Conservation (phyloP, 2,797 vertebrate species). For the Myotis findleyi region DNA sequence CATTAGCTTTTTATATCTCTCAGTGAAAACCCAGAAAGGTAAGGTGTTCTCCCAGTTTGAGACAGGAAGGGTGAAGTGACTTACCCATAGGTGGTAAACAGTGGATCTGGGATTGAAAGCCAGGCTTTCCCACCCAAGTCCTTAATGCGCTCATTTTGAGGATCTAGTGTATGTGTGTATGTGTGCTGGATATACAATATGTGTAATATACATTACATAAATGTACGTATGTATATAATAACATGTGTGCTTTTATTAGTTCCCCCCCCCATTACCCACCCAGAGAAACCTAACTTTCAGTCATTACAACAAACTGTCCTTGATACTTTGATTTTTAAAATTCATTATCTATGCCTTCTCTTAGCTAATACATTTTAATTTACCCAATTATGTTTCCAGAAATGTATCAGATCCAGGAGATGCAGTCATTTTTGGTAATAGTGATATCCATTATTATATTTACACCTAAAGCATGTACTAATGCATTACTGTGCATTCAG, state of each 20-base stretch:
- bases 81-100: not conserved
- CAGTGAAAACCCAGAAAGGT: not conserved
- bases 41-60: not conserved
- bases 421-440: not conserved
- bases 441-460: not conserved
- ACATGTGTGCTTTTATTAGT: not conserved
- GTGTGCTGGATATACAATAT: not conserved
- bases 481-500: not conserved
- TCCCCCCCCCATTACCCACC: no score
- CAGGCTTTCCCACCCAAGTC: not conserved
- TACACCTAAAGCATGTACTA: not conserved
- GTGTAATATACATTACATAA: not conserved
- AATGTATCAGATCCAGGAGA: not conserved
- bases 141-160: not conserved
- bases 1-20: not conserved
- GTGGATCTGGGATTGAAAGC: not conserved
- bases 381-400: not conserved
- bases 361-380: not conserved
- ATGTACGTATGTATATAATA: not conserved
- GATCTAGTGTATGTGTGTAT: accelerated
- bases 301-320: not conserved
- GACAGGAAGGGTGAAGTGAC: not conserved
- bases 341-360: not conserved
- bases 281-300: conserved; percentile 41
- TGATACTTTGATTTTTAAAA: not conserved